A percentile compares a stretch with the other conserved stretches of the same genome.
These are phyloP conservation scores for Entomyzon cyanotis DNA, from an alignment of 2,113 vertebrate species.

Conservation along the genomic window DNA sequence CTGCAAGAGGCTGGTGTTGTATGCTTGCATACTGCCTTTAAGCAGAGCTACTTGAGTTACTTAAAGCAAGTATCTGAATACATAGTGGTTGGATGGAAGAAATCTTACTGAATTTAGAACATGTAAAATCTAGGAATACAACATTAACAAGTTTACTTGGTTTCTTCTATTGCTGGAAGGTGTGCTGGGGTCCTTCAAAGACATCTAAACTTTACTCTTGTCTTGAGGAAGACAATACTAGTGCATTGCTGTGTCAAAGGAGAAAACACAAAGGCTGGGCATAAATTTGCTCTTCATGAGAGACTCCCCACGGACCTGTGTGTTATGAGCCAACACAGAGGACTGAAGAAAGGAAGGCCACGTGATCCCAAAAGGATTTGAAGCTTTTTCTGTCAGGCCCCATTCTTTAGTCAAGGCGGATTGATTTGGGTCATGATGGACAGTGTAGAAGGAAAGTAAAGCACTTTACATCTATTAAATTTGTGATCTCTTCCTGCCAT, in stretches of 20 bases:
- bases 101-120: background rate
- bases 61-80: background rate
- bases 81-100: background rate
- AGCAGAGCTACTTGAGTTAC: background rate
- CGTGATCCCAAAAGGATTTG: background rate
- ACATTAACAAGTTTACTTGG: background rate
- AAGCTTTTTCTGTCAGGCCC: background rate
- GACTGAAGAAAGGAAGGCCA: background rate
- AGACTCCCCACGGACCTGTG: accelerated
- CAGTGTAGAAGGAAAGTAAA: background rate
- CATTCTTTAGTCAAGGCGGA: background rate
- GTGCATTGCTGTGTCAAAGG: accelerated
- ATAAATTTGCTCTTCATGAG: background rate
- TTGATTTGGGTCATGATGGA: too few species aligned
- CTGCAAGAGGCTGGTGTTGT: background rate
- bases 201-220: accelerated
- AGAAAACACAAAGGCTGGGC: background rate
- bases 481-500: background rate
- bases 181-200: background rate
- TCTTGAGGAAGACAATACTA: background rate
- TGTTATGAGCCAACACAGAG: background rate
- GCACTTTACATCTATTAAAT: background rate
- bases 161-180: background rate
- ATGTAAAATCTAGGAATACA: background rate
- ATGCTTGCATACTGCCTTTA: background rate